These are phyloP conservation scores for Cottoperca gobio DNA, from an alignment of 2,797 vertebrate species.

Conservation along the genomic window DNA sequence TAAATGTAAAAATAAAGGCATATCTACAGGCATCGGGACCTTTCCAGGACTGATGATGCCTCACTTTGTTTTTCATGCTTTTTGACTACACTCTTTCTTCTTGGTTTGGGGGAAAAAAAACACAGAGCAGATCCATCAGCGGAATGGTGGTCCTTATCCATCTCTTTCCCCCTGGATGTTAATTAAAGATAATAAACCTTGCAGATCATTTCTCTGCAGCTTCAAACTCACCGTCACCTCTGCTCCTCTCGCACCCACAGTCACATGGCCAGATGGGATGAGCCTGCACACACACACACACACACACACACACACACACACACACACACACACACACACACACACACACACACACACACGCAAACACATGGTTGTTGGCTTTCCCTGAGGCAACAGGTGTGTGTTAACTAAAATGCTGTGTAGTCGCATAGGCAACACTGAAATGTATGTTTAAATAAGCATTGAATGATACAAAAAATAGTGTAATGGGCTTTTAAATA, in stretches of 20 bases:
- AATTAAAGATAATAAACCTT: conserved; percentile 85
- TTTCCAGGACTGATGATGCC: conserved; percentile 35
- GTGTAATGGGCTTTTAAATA: conserved; percentile 49
- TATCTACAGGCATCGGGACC: conserved; percentile 24
- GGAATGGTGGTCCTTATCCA: conserved; percentile 73
- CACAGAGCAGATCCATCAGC: conserved; percentile 70
- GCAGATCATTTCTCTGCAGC: conserved; percentile 76
- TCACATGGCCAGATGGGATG: conserved; percentile 60
- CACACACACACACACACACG: not conserved
- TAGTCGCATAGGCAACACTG: conserved; percentile 21
- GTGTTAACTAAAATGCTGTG: conserved; percentile 42
- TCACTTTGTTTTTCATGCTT: conserved; percentile 11
- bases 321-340: not conserved
- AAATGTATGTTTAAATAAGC: conserved; percentile 62
- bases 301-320: conserved; percentile 14
- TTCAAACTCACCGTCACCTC: conserved; percentile 79
- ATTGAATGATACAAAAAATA: conserved; percentile 59
- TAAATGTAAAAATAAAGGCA: conserved; percentile 10
- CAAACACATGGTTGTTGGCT: conserved; percentile 28
- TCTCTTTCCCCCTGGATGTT: conserved; percentile 69
- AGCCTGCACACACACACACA: conserved; percentile 26
- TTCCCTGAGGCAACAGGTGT: conserved; percentile 66
- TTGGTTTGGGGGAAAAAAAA: conserved; percentile 35
- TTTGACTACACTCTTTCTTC: conserved; percentile 34
- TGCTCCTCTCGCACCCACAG: conserved; percentile 61